Evolutionary conservation across 23 tunicate genomes (phyloP), one percentile per base, ranked within the genome.

Genomic region (Diplosoma virens): DNA sequence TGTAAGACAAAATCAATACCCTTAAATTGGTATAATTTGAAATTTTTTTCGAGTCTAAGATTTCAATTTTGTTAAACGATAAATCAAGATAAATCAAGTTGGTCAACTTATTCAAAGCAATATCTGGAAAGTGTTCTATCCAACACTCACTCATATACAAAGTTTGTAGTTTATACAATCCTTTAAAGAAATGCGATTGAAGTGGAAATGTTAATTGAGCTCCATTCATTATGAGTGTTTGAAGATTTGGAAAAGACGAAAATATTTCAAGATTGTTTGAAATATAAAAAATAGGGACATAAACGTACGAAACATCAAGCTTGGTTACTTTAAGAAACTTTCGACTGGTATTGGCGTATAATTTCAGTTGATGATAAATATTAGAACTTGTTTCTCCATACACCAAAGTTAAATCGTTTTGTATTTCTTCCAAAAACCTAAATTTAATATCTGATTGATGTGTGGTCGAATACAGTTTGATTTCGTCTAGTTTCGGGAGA

Each of bases 1-100:
- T 71, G 22, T 71, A 27, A 2, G 77, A 71, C n/a, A 71, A 25
- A 14, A 20, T 71, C n/a, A 71, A 37, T 23, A 3, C 47, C 25
- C 25, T 37, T 21, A 71, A 71, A 47, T 37, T 23, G 17, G 30
- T 59, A 2, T 6, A 14, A 11, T 11, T 56, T 22, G 21, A 11
- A 20, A 11, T 14, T 4, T 4, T 14, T 14, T 25, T 22, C 50
- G 50, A 22, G 25, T 71, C 41, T 3, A 71, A 2, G 7, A 22
- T 47, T 45, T 47, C 59, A 21, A 71, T 71, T 3, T 25, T 21
- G 59, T 71, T 71, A 6, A 23, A 47, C 1, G 77, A 71, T 21
- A 71, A 2, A 47, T 71, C 77, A 24, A 71, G 59, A 47, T 2
- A 1, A 22, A 18, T 29, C 1, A 71, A 14, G 1, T 24, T 1